Conservation (phyloP, 2,113 vertebrate species). For the Notothenia rossii region DNA sequence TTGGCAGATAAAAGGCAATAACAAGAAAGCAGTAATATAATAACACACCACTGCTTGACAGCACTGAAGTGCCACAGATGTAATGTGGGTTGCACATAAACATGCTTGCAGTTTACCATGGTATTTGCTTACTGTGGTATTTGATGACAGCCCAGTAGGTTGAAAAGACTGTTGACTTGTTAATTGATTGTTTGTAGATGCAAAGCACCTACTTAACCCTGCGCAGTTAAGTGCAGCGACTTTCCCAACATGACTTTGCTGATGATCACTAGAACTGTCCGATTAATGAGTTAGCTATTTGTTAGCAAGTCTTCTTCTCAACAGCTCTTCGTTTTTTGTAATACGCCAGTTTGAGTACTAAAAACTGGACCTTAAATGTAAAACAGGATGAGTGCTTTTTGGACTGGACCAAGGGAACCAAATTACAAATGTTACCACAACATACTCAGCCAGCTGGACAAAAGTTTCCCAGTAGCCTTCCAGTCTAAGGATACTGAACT, state of each 20-base stretch:
- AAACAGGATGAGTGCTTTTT: background rate
- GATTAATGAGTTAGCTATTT: constrained; percentile 23
- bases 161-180: constrained; percentile 28
- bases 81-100: constrained; percentile 9
- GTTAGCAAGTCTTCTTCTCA: background rate
- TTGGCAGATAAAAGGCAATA: constrained; percentile 12
- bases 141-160: background rate
- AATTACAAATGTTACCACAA: constrained; percentile 11
- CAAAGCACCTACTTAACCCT: constrained; percentile 38
- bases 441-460: background rate
- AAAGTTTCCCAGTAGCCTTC: background rate
- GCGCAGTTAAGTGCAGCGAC: constrained; percentile 12
- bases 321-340: background rate
- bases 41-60: background rate
- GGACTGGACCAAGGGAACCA: background rate
- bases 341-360: background rate
- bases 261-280: constrained; percentile 35
- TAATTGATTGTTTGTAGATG: constrained; percentile 39
- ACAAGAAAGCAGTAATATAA: background rate
- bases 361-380: background rate
- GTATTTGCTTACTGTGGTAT: constrained; percentile 11
- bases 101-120: background rate
- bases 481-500: background rate
- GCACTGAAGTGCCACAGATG: constrained; percentile 9
- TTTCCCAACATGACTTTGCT: constrained; percentile 6